Percentiles rank a stretch among this genome's conserved stretches.
Evolutionary conservation across 2,797 vertebrate species (phyloP).

Genomic region (Micromesistius poutassou): DNA sequence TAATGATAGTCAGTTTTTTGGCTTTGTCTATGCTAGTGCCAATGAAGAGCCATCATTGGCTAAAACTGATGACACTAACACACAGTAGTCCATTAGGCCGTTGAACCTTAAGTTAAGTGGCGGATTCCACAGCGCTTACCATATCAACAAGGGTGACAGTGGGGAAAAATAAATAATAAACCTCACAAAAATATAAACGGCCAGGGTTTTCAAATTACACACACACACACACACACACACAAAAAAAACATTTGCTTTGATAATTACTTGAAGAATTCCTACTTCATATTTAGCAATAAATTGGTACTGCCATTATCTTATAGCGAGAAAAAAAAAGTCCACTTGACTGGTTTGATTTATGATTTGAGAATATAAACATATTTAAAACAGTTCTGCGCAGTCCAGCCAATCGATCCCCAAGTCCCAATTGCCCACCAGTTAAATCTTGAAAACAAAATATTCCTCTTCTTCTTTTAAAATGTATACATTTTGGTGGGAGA

Average conservation of each 20-base stretch:
- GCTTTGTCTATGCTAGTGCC: constrained; percentile 2
- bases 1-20: constrained; percentile 22
- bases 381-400: constrained; percentile 34
- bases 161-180: constrained; percentile 69
- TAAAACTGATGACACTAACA: constrained; percentile 21
- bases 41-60: not conserved
- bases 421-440: constrained; percentile 37
- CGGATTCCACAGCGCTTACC: constrained; percentile 36
- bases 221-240: constrained; percentile 50
- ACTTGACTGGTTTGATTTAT: constrained; percentile 39
- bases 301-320: constrained; percentile 48
- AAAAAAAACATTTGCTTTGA: constrained; percentile 46
- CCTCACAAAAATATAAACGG: constrained; percentile 51
- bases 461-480: constrained; percentile 43
- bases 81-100: constrained; percentile 20
- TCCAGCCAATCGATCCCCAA: constrained; percentile 34
- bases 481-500: constrained; percentile 47
- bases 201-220: constrained; percentile 55
- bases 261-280: constrained; percentile 46
- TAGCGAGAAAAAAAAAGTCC: constrained; percentile 39
- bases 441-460: constrained; percentile 39
- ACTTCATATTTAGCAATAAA: constrained; percentile 50
- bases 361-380: constrained; percentile 39
- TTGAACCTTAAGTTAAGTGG: constrained; percentile 23
- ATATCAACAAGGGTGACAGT: constrained; percentile 35